phyloP scores from a whole-genome alignment of 2,888 invertebrate genomes.

The Zaprionus obscuricornis region DNA sequence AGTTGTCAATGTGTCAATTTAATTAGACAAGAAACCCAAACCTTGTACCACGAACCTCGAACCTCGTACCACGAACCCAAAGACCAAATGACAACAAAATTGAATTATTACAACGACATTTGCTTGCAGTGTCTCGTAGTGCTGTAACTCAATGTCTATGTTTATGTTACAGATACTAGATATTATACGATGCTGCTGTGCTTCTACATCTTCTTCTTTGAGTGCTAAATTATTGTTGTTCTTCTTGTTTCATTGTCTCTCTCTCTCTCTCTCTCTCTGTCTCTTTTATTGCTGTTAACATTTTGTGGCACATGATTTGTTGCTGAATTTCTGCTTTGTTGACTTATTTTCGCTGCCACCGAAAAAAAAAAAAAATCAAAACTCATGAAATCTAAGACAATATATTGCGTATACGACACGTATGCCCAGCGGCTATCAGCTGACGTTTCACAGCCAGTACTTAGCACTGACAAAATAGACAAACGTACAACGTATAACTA shows the following conservation, averaged over 20 bases:
- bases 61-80: too few species aligned
- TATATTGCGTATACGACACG: conserved; percentile 55
- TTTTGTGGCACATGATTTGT: conserved; percentile 50
- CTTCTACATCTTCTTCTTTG: conserved; percentile 19
- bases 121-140: too few species aligned
- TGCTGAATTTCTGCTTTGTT: conserved; percentile 38
- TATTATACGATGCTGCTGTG: too few species aligned
- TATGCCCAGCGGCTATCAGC: conserved; percentile 24
- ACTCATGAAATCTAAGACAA: conserved; percentile 9
- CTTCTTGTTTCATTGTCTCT: too few species aligned
- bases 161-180: too few species aligned
- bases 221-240: conserved; percentile 30
- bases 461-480: too few species aligned
- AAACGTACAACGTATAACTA: too few species aligned
- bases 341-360: conserved; percentile 31
- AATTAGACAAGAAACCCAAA: conserved; percentile 77
- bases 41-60: too few species aligned
- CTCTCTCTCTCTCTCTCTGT: background rate
- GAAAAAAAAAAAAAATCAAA: conserved; percentile 56
- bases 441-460: too few species aligned
- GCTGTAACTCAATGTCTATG: too few species aligned
- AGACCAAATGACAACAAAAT: conserved; percentile 71
- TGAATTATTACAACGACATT: conserved; percentile 77
- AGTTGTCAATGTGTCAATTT: conserved; percentile 81
- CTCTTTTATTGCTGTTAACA: conserved; percentile 50